Evolutionary conservation across 2,113 vertebrate species (phyloP).

Genomic region (Carassius gibelio): DNA sequence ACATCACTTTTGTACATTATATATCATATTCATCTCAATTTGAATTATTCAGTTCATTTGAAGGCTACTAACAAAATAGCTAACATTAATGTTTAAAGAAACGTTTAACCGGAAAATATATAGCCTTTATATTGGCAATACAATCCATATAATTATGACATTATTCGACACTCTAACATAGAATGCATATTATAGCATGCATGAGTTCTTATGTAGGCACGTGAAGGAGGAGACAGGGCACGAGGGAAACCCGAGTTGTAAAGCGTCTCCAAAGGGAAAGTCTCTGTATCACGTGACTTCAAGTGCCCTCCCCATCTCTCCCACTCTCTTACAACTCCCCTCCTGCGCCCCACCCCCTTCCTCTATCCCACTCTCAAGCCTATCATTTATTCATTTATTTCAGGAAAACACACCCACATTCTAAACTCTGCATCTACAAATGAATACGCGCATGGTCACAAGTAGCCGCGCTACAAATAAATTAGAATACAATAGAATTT

Average conservation of each 20-base stretch:
- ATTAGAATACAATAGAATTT: neutral
- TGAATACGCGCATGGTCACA: neutral
- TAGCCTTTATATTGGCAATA: neutral
- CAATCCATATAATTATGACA: too few relatives aligned
- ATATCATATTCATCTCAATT: neutral
- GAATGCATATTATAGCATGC: neutral
- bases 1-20: neutral
- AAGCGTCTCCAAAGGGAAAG: constrained; percentile 45
- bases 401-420: constrained; percentile 10
- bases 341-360: constrained; percentile 19
- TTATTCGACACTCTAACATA: neutral
- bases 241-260: constrained; percentile 52
- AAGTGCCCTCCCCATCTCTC: constrained; percentile 26
- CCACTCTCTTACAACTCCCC: constrained; percentile 12
- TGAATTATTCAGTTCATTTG: neutral
- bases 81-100: neutral
- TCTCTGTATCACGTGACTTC: constrained; percentile 48
- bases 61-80: neutral
- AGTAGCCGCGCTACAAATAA: neutral
- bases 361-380: constrained; percentile 3
- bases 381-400: constrained; percentile 23
- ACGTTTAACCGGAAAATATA: neutral
- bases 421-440: neutral
- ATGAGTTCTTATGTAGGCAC: constrained; percentile 14
- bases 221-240: constrained; percentile 20